Evolutionary conservation across 2,888 invertebrate species (phyloP), one percentile per base, ranked within the genome.

Genomic region (Amphimallon solstitiale): DNA sequence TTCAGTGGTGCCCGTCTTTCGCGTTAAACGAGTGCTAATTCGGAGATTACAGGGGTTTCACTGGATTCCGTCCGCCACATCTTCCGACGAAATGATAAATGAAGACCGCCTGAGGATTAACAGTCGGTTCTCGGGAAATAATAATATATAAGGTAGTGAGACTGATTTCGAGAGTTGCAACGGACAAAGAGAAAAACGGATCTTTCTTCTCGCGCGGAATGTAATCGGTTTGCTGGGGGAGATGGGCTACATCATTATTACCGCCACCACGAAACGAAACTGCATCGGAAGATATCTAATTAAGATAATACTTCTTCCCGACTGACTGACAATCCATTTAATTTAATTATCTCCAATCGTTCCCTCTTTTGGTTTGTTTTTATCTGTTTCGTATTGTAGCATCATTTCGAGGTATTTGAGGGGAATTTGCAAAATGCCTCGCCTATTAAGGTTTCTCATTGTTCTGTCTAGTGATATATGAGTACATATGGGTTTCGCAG

Each of bases 271-370:
- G 10, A 35, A 35, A 9, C 56, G 48, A 68, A 69, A 71, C 69
- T 70, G 65, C 70, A 68, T 71, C 67, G 67, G 67, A 68, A 69
- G 71, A 72, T 72, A 67, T 70, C 71, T 73, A 73, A 73, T 73
- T 73, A 72, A 73, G 73, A 73, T 73, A 73, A 71, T 70, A 70
- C 72, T 69, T n/a, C 66, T 71, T 70, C 68, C 56, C 70, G 68
- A 67, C 69, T 65, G 6, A 67, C 63, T 73, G 70, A 68, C 67
- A 69, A 70, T 67, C 64, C 62, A 29, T 66, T 59, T 72, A 72
- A 71, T 71, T 70, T 66, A 71, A 71, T 72, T 62, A 59, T 54
- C 19, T 49, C 15, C 14, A 56, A n/a, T n/a, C n/a, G n/a, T n/a
- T 56, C 52, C 14, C 17, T 29, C 61, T 54, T 63, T 61, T 63